Evolutionary conservation across 2,888 invertebrate genomes (phyloP), one percentile per base, ranked within the genome.

Genomic region (Yponomeuta plumbellus): DNA sequence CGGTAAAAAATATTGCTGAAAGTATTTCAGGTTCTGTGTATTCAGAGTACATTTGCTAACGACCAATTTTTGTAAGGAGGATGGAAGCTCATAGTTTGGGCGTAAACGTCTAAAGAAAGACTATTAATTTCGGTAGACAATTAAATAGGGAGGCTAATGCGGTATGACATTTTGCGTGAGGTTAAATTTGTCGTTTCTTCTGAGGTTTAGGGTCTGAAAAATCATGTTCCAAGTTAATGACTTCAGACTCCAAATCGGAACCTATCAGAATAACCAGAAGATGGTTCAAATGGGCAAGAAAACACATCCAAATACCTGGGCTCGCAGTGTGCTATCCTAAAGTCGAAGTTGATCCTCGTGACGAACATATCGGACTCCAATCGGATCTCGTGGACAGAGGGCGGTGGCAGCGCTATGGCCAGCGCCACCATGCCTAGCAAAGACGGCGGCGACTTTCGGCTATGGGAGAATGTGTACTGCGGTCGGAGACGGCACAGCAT

Each of bases 341-440:
- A 97, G 89, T 98, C 98, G 78, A 98, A 98, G 84, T 96, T 97
- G 79, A 99, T 96, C 80, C 98, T 94, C 69, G 97, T 98, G 76
- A 99, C 98, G 87, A 99, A 99, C 97, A 97, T 97, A 83, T 97
- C 97, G 66, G 96, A 94, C 86, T 98, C 98, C 75, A 99, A 92
- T 74, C 98, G 94, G 76, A 98, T 97, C 92, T 99, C 99, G 83
- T 99, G 98, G 71, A 99, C 97, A 71, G 98, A 98, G 13, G 99
- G 98, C 13, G 99, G 98, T 62, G 99, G 99, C 72, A 99, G 92
- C 11, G 98, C 99, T 74, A 99, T 98, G 72, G 98, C 99, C 75
- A 99, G 83, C 5, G 97, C 98, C 68, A 98, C 98, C 96, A 98
- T 96, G 26, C 98, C 98, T 74, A 99, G 88, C 40, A 97, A 92